Conservation (phyloP, 2,888 invertebrate genomes). For the Calameuta pallipes region DNA sequence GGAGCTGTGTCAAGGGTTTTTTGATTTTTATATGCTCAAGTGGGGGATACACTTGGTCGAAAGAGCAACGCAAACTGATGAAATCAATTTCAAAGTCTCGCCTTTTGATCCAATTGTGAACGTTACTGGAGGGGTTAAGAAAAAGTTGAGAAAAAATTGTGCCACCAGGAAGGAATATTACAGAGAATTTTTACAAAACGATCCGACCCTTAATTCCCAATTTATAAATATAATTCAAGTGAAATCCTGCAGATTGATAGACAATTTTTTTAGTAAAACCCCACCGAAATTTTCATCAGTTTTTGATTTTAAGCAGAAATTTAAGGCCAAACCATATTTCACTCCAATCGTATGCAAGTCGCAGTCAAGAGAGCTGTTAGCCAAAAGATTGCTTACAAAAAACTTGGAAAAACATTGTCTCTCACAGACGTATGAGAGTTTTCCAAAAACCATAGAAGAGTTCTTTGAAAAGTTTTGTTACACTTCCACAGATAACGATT, state of each 20-base stretch:
- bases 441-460: not conserved
- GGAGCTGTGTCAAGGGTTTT: slow-evolving; percentile 48
- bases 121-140: not conserved
- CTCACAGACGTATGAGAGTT: not conserved
- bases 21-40: slow-evolving; percentile 55
- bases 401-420: not conserved
- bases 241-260: not conserved
- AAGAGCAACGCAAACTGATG: slow-evolving; percentile 49
- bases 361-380: not conserved
- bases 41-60: slow-evolving; percentile 51
- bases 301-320: not conserved
- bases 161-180: not conserved
- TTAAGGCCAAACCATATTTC: not conserved
- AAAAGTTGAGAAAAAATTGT: not conserved
- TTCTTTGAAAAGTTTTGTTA: not conserved
- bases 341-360: not conserved
- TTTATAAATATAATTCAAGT: not conserved
- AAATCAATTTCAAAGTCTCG: not conserved
- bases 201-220: not conserved
- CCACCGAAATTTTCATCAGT: not conserved
- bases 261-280: not conserved
- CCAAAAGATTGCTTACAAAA: not conserved
- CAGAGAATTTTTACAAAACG: not conserved
- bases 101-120: not conserved
- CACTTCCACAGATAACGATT: not conserved